These are phyloP conservation scores for Ctenopoma kingsleyae DNA, from an alignment of 2,797 vertebrate species.

Conservation along the genomic window DNA sequence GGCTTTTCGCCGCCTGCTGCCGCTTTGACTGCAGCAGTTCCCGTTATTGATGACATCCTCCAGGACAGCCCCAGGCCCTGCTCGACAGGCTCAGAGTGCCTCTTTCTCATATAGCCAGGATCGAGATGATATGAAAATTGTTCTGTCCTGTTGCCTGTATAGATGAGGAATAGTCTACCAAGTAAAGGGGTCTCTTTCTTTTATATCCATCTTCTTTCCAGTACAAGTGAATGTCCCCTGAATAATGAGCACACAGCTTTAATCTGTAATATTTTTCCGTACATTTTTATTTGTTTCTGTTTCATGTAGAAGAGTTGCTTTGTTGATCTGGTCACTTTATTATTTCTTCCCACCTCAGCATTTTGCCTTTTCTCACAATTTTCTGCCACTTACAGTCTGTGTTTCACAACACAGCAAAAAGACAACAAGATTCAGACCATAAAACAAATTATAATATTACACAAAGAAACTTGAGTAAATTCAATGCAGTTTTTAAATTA, in stretches of 20 bases:
- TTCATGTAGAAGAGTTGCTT: conserved; percentile 25
- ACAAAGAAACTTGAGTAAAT: too few relatives aligned
- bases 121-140: conserved; percentile 66
- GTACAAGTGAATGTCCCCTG: conserved; percentile 40
- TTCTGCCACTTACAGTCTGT: conserved; percentile 34
- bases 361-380: conserved; percentile 19
- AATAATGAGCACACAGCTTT: conserved; percentile 51
- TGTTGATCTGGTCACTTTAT: conserved; percentile 31
- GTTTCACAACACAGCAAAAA: too few relatives aligned
- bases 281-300: conserved; percentile 44
- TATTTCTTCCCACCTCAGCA: conserved; percentile 14
- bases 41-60: conserved; percentile 79
- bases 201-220: conserved; percentile 44
- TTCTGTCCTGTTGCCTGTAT: conserved; percentile 60
- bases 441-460: too few relatives aligned
- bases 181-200: conserved; percentile 47
- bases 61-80: conserved; percentile 64
- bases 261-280: conserved; percentile 49
- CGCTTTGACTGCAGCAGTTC: conserved; percentile 69
- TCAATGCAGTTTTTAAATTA: too few relatives aligned
- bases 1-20: conserved; percentile 69
- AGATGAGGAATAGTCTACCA: conserved; percentile 63
- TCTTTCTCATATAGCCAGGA: conserved; percentile 56
- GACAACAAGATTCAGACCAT: too few relatives aligned
- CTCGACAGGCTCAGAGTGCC: conserved; percentile 60